phyloP scores from a whole-genome alignment of 2,797 vertebrate genomes.

The Clarias fuscus region DNA sequence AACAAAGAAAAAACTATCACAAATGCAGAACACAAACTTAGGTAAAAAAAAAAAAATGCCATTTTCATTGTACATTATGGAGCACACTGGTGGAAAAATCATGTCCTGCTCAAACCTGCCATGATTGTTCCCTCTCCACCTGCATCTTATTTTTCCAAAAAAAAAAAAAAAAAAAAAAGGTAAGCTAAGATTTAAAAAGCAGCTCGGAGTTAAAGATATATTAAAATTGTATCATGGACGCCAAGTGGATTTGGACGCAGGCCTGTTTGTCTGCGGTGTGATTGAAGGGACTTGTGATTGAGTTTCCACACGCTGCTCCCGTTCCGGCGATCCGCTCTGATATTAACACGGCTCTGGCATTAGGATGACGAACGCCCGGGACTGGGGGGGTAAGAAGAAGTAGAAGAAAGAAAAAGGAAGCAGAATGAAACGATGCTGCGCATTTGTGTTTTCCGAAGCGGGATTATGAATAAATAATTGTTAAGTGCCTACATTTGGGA shows the following conservation, averaged over 20 bases:
- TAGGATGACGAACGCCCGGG: constrained; percentile 83
- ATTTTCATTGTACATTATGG: constrained; percentile 29
- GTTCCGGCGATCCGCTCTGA: constrained; percentile 86
- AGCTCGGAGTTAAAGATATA: constrained; percentile 85
- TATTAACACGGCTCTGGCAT: constrained; percentile 96
- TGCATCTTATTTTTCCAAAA: constrained; percentile 56
- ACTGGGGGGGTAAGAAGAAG: constrained; percentile 73
- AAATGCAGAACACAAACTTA: neutral
- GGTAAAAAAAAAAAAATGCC: neutral
- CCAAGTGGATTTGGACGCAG: constrained; percentile 89
- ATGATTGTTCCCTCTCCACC: constrained; percentile 79
- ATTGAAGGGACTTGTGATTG: constrained; percentile 98
- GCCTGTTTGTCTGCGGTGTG: constrained; percentile 79
- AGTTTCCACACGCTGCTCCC: constrained; percentile 87
- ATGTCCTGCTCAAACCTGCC: constrained; percentile 84
- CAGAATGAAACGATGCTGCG: constrained; percentile 89
- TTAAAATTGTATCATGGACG: constrained; percentile 87
- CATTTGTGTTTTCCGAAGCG: constrained; percentile 84
- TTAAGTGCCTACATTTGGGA: constrained; percentile 81
- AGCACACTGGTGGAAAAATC: constrained; percentile 71
- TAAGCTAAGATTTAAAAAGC: constrained; percentile 53
- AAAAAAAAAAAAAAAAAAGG: neutral
- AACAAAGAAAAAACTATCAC: neutral
- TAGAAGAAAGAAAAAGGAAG: constrained; percentile 76
- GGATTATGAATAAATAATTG: constrained; percentile 91